Base-by-base conservation (phyloP, 2,888 invertebrate species). In the Hydriomena furcata region DNA sequence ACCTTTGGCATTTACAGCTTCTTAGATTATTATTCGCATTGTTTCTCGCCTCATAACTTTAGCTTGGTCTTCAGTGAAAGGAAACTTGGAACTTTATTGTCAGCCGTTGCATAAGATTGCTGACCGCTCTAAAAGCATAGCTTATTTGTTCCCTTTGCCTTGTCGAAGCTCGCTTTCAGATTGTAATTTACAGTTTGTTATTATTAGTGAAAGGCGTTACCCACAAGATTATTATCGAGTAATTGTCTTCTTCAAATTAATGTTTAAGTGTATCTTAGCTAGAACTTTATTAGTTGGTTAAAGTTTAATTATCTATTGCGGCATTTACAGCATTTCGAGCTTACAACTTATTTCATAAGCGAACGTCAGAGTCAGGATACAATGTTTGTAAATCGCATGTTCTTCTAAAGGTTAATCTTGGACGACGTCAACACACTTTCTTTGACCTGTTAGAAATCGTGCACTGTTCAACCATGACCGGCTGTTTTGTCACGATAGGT, bases 371-470 rank as follows among this genome's bases (percentile, higher is more conserved):
- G 67, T 58, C 60, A 70, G 74, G 71, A 79, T 76, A 69, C 61
- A 64, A 63, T 68, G 60, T 56, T 32, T 55, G 62, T 70, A 71
- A 73, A 71, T 68, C 67, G 66, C 63, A 65, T 66, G 68, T 61
- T 70, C 64, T 73, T 71, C 49, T 62, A 63, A 63, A 63, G 65
- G 61, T 54, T 63, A 67, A 73, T 71, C 74, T 76, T 65, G 65
- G 45, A 42, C 51, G 41, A 46, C 34, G 41, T 7, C 56, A 63
- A 66, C 63, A 76, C 69, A 64, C 84, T 84, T 84, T 84, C 84
- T 80, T 82, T 78, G 76, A 80, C 79, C 79, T 76, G 71, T 78
- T 78, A 77, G 73, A 76, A 77, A 73, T 75, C 80, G 79, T 77
- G 76, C 48, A 66, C 65, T 68, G 64, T 65, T 68, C 66, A 68